phyloP scores from a whole-genome alignment of 2,888 invertebrate genomes.

The Nudaria mundana region DNA sequence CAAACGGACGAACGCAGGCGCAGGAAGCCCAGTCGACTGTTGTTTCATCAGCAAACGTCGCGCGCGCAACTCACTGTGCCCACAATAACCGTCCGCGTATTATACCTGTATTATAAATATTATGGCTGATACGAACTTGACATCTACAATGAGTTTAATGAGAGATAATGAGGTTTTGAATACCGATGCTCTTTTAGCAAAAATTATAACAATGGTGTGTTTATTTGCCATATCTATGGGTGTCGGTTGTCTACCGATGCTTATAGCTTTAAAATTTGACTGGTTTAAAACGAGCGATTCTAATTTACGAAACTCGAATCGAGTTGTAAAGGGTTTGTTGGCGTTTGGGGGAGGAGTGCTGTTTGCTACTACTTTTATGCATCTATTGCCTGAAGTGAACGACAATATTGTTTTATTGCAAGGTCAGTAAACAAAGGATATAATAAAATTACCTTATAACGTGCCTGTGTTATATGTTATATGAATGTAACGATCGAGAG shows the following conservation, averaged over 20 bases:
- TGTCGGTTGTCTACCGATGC: slow-evolving; percentile 88
- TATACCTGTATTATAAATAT: slow-evolving; percentile 31
- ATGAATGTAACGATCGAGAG: neutral
- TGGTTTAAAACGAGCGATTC: slow-evolving; percentile 77
- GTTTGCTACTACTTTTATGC: slow-evolving; percentile 90
- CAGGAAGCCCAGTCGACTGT: slow-evolving; percentile 59
- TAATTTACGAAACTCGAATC: slow-evolving; percentile 72
- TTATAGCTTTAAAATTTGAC: slow-evolving; percentile 84
- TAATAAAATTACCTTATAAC: neutral
- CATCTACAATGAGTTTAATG: slow-evolving; percentile 30
- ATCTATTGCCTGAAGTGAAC: slow-evolving; percentile 89
- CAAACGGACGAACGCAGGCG: slow-evolving; percentile 51
- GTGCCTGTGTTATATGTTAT: neutral
- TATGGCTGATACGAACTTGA: slow-evolving; percentile 20
- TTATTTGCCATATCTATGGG: slow-evolving; percentile 88
- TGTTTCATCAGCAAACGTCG: slow-evolving; percentile 38
- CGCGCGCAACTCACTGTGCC: slow-evolving; percentile 33
- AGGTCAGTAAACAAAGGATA: slow-evolving; percentile 48
- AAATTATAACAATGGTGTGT: slow-evolving; percentile 89
- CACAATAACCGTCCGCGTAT: slow-evolving; percentile 12
- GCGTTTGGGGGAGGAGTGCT: slow-evolving; percentile 92
- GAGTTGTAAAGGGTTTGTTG: slow-evolving; percentile 82
- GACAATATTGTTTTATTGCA: slow-evolving; percentile 84
- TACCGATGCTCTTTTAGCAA: slow-evolving; percentile 83
- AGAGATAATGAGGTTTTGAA: slow-evolving; percentile 35